Evolutionary conservation across 2,888 invertebrate genomes (phyloP), one percentile per base, ranked within the genome.

Genomic region (Athalia cordata): DNA sequence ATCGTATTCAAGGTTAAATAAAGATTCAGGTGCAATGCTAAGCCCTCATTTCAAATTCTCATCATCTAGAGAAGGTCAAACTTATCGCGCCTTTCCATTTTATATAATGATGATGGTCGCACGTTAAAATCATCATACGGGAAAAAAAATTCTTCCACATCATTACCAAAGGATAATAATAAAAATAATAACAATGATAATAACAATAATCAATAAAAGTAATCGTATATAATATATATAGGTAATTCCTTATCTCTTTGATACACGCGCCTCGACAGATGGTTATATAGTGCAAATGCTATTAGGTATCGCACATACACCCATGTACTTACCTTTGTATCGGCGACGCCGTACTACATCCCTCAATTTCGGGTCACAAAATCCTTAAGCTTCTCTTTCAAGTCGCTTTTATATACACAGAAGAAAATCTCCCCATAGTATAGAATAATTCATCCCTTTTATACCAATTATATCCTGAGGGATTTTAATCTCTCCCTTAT

Each of bases 11-110:
- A 68, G 29, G 45, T 72, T 59, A 8, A 61, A 72, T 81, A 82
- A 85, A 85, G 82, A 82, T 82, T 82, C 82, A 80, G 78, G 81
- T 81, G 80, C 85, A 87, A 85, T 85, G 83, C 59, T 70, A 66
- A 80, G 81, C 83, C 85, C 85, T 80, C 82, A 84, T 82, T 79
- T 81, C 49, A 59, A 7, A 6, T 13, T n/a, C n/a, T 5, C n/a
- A 43, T 6, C 49, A 13, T 15, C 47, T 4, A 9, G 45, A 65
- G 47, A 49, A 13, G 29, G 13, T n/a, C 47, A 47, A 67, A 67
- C 3, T 29, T 3, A 3, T 29, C 11, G 29, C 55, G 29, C n/a
- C 55, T 55, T 2, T 3, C 55, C n/a, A 8, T n/a, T 11, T 55
- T 55, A 55, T 55, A 29, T 1, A 43, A 29, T 29, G n/a, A 29